Evolutionary conservation across 2,797 vertebrate species (phyloP).

Genomic region (Sebastes kiyomatsui): DNA sequence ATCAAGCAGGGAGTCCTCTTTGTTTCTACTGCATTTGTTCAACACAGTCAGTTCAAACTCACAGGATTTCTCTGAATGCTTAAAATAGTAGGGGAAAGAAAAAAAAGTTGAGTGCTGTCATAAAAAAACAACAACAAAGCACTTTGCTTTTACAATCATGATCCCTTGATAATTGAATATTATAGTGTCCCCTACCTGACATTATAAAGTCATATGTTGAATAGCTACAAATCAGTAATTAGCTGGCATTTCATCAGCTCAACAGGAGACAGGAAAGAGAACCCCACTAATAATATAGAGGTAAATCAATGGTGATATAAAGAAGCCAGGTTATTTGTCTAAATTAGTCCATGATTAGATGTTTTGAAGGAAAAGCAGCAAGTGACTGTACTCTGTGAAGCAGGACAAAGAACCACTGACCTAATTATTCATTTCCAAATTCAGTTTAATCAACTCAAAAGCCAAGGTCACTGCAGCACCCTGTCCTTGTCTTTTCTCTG

Average conservation of each 20-base stretch:
- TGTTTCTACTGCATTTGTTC: not conserved
- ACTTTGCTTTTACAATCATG: not conserved
- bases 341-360: conserved; percentile 2
- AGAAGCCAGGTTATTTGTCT: not conserved
- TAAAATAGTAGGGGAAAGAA: not conserved
- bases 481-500: not conserved
- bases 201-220: not conserved
- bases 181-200: not conserved
- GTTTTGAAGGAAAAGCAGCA: not conserved
- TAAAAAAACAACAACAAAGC: not conserved
- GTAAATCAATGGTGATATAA: not conserved
- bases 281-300: not conserved
- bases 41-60: not conserved
- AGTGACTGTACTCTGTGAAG: not conserved
- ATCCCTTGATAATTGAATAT: not conserved
- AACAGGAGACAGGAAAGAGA: not conserved
- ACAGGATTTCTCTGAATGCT: not conserved
- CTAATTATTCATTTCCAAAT: conserved; percentile 10
- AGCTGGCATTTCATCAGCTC: conserved; percentile 9
- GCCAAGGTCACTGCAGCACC: not conserved
- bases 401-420: not conserved
- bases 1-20: not conserved
- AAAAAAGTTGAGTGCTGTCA: not conserved
- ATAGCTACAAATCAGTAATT: not conserved
- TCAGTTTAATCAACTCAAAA: not conserved